Conservation (phyloP, 1,140 invertebrate species). For the Leptinotarsa texana region DNA sequence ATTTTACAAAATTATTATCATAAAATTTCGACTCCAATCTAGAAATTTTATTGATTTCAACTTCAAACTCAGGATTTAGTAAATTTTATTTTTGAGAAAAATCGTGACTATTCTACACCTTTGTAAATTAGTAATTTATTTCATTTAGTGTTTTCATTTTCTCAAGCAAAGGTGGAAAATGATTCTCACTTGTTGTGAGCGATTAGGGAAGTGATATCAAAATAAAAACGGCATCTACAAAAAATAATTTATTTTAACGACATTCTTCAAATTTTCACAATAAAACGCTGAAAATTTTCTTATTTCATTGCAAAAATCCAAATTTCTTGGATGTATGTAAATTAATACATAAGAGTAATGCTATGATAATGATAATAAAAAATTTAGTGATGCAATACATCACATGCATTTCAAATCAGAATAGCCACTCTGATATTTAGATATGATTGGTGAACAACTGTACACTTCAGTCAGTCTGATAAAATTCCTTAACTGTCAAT, state of each 20-base stretch:
- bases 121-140: too few species aligned
- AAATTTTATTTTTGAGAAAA: too few species aligned
- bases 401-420: neutral
- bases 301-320: slow-evolving; percentile 51
- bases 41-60: neutral
- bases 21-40: too few species aligned
- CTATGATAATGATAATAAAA: slow-evolving; percentile 23
- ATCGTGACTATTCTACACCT: too few species aligned
- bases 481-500: too few species aligned
- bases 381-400: slow-evolving; percentile 14
- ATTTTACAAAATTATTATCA: too few species aligned
- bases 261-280: slow-evolving; percentile 49
- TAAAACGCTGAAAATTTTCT: slow-evolving; percentile 33
- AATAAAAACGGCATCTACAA: too few species aligned
- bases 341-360: slow-evolving; percentile 15
- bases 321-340: slow-evolving; percentile 16
- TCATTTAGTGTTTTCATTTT: too few species aligned
- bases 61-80: neutral
- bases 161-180: too few species aligned
- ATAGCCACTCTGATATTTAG: neutral
- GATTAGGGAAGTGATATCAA: too few species aligned
- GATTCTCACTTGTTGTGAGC: too few species aligned
- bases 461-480: neutral
- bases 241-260: neutral
- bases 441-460: neutral